These are phyloP conservation scores for Anguilla megastoma DNA, from an alignment of 2,797 vertebrate species.

Conservation along the genomic window DNA sequence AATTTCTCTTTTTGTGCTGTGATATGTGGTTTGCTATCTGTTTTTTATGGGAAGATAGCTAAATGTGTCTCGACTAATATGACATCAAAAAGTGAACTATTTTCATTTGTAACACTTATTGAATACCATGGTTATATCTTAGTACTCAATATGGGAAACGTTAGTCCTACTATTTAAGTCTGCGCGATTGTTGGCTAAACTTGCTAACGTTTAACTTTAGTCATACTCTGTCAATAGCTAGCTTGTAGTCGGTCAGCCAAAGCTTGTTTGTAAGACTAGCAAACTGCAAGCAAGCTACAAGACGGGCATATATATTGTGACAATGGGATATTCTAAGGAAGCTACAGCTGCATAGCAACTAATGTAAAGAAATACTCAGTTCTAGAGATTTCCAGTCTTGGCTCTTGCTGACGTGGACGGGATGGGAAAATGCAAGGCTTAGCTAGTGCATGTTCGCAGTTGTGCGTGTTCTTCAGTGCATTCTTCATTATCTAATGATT, in stretches of 20 bases:
- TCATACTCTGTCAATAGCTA: neutral
- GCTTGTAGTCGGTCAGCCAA: neutral
- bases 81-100: neutral
- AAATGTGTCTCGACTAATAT: neutral
- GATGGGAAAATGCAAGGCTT: conserved; percentile 10
- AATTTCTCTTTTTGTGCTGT: neutral
- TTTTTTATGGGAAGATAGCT: neutral
- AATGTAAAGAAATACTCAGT: neutral
- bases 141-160: neutral
- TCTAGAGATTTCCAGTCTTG: conserved; percentile 28
- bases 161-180: neutral
- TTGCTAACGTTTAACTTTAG: neutral
- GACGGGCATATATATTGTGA: neutral
- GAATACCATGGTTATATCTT: neutral
- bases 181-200: neutral
- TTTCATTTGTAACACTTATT: neutral
- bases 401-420: conserved; percentile 74
- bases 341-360: neutral
- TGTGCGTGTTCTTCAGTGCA: neutral
- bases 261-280: neutral
- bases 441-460: neutral
- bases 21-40: neutral
- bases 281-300: neutral
- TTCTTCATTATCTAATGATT: neutral
- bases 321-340: too few species aligned